Base-by-base conservation (phyloP, 2,888 invertebrate genomes). In the Dexiosoma caninum region DNA sequence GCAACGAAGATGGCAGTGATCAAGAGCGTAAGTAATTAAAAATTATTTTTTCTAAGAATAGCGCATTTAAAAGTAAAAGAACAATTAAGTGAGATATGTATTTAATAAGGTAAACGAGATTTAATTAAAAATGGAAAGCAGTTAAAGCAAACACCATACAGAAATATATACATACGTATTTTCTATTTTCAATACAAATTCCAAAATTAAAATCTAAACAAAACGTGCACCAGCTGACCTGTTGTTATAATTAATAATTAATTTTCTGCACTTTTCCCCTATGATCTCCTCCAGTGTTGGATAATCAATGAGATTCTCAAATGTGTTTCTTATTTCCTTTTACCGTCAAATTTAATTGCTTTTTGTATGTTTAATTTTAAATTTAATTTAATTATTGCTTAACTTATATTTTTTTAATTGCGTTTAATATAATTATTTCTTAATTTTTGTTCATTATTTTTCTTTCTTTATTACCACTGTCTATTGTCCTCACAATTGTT, bases 1-100 rank as follows among this genome's bases (percentile, higher is more conserved):
- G 97, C 91, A 97, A 96, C 66, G 97, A 98, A 91, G 98, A 98
- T 89, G 97, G 97, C 89, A 98, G 97, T 85, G 97, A 97, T 89
- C 97, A 97, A 93, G 98, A 98, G 95, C 97, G 98, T 98, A 93
- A 96, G 98, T 95, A 87, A 81, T 21, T 51, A 42, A 30, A 57
- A 44, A 44, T 53, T 76, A 46, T 70, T 62, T 77, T 21, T 62
- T 19, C 8, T 67, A 71, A 21, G 51, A 23, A 62, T 74, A 62
- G n/a, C 55, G 6, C 12, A 14, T 30, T 16, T 51, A 42, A 64
- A 44, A 32, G 10, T n/a, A 51, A 35, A 64, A 19, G 37, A 64
- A 49, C 9, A 37, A 64, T 35, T 49, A 75, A 67, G 55, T 44
- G 16, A 69, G 30, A 49, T 21, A 53, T 51, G 59, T 67, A 57